Percentiles rank a stretch among this genome's conserved stretches.
phyloP scores from a whole-genome alignment of 2,113 vertebrate genomes.

The Tenebrosternarchus preto region DNA sequence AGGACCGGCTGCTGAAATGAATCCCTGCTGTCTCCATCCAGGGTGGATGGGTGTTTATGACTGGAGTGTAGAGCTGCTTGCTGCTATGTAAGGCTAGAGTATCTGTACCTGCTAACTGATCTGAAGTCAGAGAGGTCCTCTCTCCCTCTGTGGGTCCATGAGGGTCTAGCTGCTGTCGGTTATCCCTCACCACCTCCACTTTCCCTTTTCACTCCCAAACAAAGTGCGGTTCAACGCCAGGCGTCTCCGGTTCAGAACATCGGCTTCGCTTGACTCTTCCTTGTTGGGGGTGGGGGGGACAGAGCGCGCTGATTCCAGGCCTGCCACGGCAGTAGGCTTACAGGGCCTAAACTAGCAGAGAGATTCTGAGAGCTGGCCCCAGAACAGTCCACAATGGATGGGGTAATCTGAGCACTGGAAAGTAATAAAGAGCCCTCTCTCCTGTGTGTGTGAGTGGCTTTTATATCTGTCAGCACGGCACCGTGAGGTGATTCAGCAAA shows the following conservation, averaged over 20 bases:
- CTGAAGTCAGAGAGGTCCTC: slow-evolving; percentile 1
- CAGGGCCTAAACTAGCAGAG: too few relatives aligned
- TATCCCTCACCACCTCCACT: slow-evolving; percentile 16
- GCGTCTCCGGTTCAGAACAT: slow-evolving; percentile 15
- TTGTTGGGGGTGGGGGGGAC: background rate
- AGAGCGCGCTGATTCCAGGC: slow-evolving; percentile 22
- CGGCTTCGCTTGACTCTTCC: background rate
- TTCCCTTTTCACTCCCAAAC: slow-evolving; percentile 33
- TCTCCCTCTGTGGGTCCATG: slow-evolving; percentile 17
- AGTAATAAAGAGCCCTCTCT: slow-evolving; percentile 11
- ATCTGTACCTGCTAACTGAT: background rate
- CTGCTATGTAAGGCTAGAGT: background rate
- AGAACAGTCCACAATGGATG: slow-evolving; percentile 5
- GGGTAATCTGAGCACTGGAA: background rate
- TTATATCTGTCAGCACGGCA: slow-evolving; percentile 13
- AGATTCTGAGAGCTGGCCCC: background rate
- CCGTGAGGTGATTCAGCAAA: slow-evolving; percentile 36
- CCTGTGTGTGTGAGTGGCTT: background rate
- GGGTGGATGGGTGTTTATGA: background rate
- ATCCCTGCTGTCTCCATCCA: background rate
- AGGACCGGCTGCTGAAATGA: background rate
- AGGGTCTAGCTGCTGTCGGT: slow-evolving; percentile 9
- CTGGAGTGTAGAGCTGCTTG: background rate
- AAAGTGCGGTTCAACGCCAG: slow-evolving; percentile 33
- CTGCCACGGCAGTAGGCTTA: slow-evolving; percentile 2